A percentile compares a stretch with the other conserved stretches of the same genome.
phyloP scores from a whole-genome alignment of 2,797 vertebrate species.

The Chaetophractus vellerosus region DNA sequence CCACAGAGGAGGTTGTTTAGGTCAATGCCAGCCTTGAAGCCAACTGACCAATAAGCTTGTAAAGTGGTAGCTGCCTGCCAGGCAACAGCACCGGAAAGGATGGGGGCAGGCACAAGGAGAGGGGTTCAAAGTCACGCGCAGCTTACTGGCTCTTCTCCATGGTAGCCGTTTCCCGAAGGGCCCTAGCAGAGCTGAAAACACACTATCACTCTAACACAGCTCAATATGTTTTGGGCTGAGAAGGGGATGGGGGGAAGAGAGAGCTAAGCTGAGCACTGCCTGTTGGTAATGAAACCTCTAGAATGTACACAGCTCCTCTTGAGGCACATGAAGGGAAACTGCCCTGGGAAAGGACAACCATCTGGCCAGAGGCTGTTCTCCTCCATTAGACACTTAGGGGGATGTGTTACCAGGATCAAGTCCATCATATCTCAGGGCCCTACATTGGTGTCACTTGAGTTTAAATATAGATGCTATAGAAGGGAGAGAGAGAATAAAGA shows the following conservation, averaged over 20 bases:
- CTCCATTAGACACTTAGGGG: neutral
- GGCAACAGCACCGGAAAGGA: neutral
- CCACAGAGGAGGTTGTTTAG: neutral
- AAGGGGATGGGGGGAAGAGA: neutral
- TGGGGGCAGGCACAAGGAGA: neutral
- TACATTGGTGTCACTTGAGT: neutral
- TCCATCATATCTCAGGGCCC: neutral
- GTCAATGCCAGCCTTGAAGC: constrained; percentile 52
- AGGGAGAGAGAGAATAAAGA: neutral
- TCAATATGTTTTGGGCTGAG: constrained; percentile 70
- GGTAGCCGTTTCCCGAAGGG: constrained; percentile 57
- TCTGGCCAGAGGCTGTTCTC: neutral
- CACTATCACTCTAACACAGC: constrained; percentile 44
- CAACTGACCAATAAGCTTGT: neutral
- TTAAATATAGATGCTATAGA: constrained; percentile 56
- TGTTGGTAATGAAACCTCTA: constrained; percentile 39
- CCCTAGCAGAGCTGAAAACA: constrained; percentile 68
- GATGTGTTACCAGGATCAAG: constrained; percentile 15
- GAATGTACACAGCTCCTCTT: constrained; percentile 4
- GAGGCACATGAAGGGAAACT: neutral
- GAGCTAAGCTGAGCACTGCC: constrained; percentile 1
- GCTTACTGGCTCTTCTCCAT: constrained; percentile 39
- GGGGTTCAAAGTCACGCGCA: neutral
- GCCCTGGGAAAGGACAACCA: neutral
- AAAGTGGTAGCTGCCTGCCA: neutral